Evolutionary conservation across 2,888 invertebrate genomes (phyloP).

Genomic region (Amblyjoppa fuscipennis): DNA sequence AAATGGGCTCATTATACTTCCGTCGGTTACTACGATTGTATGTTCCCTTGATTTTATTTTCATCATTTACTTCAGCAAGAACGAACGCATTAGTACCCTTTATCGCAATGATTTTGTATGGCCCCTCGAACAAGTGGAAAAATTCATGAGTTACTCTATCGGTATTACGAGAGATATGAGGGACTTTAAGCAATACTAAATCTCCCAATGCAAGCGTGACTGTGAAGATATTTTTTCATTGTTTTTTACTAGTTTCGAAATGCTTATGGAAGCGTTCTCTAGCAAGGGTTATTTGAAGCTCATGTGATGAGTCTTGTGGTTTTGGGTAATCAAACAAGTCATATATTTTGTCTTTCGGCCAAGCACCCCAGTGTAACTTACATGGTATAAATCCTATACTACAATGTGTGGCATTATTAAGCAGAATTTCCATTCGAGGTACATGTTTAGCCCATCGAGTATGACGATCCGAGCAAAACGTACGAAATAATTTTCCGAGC

Average conservation of each 20-base stretch:
- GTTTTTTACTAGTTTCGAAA: slow-evolving; percentile 28
- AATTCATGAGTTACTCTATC: slow-evolving; percentile 52
- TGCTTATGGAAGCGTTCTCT: slow-evolving; percentile 3
- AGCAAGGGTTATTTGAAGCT: slow-evolving; percentile 26
- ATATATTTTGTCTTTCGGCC: slow-evolving; percentile 19
- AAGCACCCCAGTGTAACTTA: slow-evolving; percentile 42
- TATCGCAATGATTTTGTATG: slow-evolving; percentile 15
- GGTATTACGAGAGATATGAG: slow-evolving; percentile 43
- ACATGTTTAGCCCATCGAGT: slow-evolving; percentile 34
- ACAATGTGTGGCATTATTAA: slow-evolving; percentile 11
- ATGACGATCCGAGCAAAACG: slow-evolving; percentile 5
- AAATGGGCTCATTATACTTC: slow-evolving; percentile 11
- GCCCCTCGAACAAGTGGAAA: slow-evolving; percentile 47
- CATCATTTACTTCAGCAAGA: slow-evolving; percentile 7
- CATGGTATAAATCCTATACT: slow-evolving; percentile 11
- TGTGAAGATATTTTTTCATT: slow-evolving; percentile 5
- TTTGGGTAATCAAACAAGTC: neutral
- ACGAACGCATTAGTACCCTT: slow-evolving; percentile 42
- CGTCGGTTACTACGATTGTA: slow-evolving; percentile 13
- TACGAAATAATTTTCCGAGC: slow-evolving; percentile 18
- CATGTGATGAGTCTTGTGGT: slow-evolving; percentile 23
- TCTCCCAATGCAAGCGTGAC: slow-evolving; percentile 18
- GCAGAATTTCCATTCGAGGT: neutral
- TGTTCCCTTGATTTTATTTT: slow-evolving; percentile 26
- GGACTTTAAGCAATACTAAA: slow-evolving; percentile 37